A percentile compares a stretch with the other conserved stretches of the same genome.
Conservation (phyloP, 2,888 invertebrate species). For the Drosophila longiperda region DNA sequence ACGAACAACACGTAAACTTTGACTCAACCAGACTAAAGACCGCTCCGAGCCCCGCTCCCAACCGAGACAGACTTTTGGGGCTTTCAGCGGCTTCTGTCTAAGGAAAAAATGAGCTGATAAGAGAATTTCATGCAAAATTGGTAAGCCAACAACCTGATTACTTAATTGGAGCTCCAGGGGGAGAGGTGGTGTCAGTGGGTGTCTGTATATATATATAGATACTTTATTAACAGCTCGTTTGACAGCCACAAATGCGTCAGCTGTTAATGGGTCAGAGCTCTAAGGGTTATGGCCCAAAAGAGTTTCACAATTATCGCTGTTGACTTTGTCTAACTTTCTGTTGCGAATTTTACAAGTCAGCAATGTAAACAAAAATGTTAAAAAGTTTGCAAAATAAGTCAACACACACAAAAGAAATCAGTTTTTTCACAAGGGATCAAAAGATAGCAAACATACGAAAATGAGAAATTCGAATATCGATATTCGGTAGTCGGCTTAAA, state of each 20-base stretch:
- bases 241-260: slow-evolving; percentile 36
- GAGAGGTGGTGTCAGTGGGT: slow-evolving; percentile 8
- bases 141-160: slow-evolving; percentile 79
- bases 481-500: not conserved
- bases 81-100: slow-evolving; percentile 39
- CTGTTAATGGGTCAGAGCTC: slow-evolving; percentile 57
- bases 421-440: not conserved
- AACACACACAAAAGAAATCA: slow-evolving; percentile 1
- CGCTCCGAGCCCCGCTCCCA: not conserved
- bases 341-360: slow-evolving; percentile 13
- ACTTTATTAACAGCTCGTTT: slow-evolving; percentile 58
- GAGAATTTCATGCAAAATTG: slow-evolving; percentile 78
- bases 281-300: slow-evolving; percentile 33
- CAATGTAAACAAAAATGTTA: not conserved
- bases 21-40: slow-evolving; percentile 17
- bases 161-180: slow-evolving; percentile 61
- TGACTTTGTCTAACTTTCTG: slow-evolving; percentile 23
- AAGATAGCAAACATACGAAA: not conserved
- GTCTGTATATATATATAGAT: slow-evolving; percentile 1
- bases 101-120: slow-evolving; percentile 74
- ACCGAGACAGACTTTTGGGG: slow-evolving; percentile 2
- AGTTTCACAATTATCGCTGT: slow-evolving; percentile 47
- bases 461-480: not conserved
- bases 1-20: slow-evolving; percentile 45
- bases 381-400: not conserved